Conservation (phyloP, 2,797 vertebrate genomes). For the Alcedo quadribrachys region DNA sequence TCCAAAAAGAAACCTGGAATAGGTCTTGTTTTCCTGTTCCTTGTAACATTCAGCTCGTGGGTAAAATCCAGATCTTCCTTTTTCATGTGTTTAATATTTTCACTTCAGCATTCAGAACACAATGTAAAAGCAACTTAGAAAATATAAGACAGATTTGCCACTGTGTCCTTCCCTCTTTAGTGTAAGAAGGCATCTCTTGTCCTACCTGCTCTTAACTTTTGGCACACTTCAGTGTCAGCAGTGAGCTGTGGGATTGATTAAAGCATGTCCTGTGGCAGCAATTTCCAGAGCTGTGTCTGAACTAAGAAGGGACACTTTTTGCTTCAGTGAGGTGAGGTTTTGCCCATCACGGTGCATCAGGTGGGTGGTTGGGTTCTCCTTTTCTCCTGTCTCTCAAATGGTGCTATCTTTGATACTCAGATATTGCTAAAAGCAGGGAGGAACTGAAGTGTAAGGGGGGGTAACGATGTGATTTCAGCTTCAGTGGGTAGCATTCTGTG, state of each 20-base stretch:
- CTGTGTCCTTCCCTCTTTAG: background rate
- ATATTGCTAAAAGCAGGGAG: background rate
- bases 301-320: background rate
- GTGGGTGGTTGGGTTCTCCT: background rate
- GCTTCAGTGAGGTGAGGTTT: background rate
- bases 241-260: background rate
- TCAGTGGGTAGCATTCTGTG: background rate
- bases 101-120: background rate
- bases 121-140: background rate
- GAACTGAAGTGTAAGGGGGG: background rate
- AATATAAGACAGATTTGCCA: background rate
- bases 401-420: background rate
- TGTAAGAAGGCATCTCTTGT: background rate
- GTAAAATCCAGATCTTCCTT: background rate
- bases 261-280: background rate
- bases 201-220: background rate
- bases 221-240: background rate
- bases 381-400: background rate
- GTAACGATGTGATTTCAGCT: background rate
- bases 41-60: accelerated
- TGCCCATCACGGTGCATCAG: background rate
- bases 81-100: background rate
- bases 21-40: background rate
- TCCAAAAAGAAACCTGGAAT: background rate
- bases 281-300: background rate